Evolutionary conservation across 2,888 invertebrate species (phyloP), one percentile per base, ranked within the genome.

Genomic region (Meta bourneti): DNA sequence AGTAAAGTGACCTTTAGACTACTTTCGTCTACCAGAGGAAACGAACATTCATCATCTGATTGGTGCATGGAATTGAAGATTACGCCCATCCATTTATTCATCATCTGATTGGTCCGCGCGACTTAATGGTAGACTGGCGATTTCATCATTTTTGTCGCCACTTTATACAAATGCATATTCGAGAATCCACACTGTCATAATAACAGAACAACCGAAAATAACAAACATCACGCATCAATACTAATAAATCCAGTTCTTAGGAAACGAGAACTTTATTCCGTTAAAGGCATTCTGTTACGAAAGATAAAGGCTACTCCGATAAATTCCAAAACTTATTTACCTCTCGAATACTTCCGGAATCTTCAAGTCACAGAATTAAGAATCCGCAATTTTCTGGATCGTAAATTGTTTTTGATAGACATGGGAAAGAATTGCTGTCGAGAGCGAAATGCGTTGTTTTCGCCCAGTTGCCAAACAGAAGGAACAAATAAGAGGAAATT

Each of bases 311-410:
- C 34, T 34, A 34, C 61, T 61, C 16, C 78, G 52, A 52, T 78
- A 52, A 78, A 78, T 78, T 78, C 78, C 78, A 52, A 52, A 78
- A 78, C 19, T 78, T 52, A 20, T 78, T 78, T 78, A 52, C 78
- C 78, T 19, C 48, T 78, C 52, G 78, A 78, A 20, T 52, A 19
- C 78, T n/a, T 16, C 16, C 75, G 51, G 52, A 78, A 78, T n/a
- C 19, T n/a, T 19, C n/a, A 20, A 78, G 52, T 48, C 75, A 34
- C 34, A 34, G 34, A n/a, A 19, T 20, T 11, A 16, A 75, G 75
- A 78, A 78, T 13, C 52, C 51, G 7, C 19, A 16, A 78, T 20
- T 78, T 51, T 49, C 49, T 52, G 11, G 52, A 78, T 52, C n/a
- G 51, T 61, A 5, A 52, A 34, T n/a, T 13, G 6, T n/a, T 48